Evolutionary conservation across 2,888 invertebrate species (phyloP), one percentile per base, ranked within the genome.

Genomic region (Branchellion lobata): DNA sequence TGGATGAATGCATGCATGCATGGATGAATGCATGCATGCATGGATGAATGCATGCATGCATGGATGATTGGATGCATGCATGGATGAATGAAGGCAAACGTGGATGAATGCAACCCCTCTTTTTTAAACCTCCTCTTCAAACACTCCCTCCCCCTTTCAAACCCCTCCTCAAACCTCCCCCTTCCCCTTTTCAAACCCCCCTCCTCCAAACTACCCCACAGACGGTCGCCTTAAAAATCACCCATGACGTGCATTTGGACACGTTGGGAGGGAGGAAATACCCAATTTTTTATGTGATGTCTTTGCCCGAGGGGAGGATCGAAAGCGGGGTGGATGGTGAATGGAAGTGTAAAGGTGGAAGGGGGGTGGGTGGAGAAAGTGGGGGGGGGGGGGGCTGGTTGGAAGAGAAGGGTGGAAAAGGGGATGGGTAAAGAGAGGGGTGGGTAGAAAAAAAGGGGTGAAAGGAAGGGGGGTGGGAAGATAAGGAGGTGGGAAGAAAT

Each of bases 371-470:
- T 83, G 94, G 88, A 93, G 77, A 27, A 76, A 81, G 31, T 80
- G 82, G 47, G 24, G 82, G 81, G 24, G 81, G 81, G 24, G 57
- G 78, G 27, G 79, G 73, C 2, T 5, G 40, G 40, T 40, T 5
- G 40, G 84, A 84, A 79, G 83, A 84, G 81, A 86, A 86, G 84
- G 85, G 86, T 80, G 86, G 85, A 72, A 85, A 85, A 78, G 81
- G 85, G 68, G 85, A 84, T 75, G 81, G 84, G n/a, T n/a, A n/a
- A n/a, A n/a, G n/a, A n/a, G 51, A 53, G 79, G 27, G 84, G 85
- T 61, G 87, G 83, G 27, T 83, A 81, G 24, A 82, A 94, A 94
- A 86, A 91, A 93, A 85, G 92, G 93, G 82, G 92, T 94, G 88
- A 93, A 94, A 85, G 91, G 90, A 83, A 88, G 92, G 87, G 90